These are phyloP conservation scores for Epinephelus malabaricus DNA, from an alignment of 2,797 vertebrate species.

Conservation along the genomic window DNA sequence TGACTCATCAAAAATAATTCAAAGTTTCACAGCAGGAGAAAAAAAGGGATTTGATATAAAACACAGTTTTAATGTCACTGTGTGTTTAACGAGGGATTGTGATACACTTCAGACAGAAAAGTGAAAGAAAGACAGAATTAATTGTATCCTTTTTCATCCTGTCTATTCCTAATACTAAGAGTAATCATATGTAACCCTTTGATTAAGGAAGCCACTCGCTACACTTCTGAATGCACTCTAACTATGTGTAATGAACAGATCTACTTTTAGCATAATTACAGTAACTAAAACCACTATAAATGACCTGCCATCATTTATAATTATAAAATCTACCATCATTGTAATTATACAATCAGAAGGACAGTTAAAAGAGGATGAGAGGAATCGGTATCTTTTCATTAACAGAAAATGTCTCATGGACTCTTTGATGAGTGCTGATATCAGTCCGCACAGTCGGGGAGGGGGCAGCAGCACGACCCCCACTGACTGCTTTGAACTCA, in stretches of 20 bases:
- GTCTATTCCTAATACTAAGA: conserved; percentile 17
- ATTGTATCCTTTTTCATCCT: conserved; percentile 18
- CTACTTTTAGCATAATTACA: conserved; percentile 71
- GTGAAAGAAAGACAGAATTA: conserved; percentile 6
- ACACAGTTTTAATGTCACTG: neutral
- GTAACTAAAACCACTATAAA: conserved; percentile 71
- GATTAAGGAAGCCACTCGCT: conserved; percentile 54
- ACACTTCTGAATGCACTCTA: conserved; percentile 41
- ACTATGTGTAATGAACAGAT: conserved; percentile 67
- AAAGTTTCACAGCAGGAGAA: neutral
- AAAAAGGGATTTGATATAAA: neutral
- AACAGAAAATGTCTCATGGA: conserved; percentile 65
- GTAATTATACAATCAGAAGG: conserved; percentile 77
- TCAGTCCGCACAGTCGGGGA: conserved; percentile 49
- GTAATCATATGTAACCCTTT: conserved; percentile 42
- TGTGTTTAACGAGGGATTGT: conserved; percentile 8
- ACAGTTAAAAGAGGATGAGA: conserved; percentile 65
- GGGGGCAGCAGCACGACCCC: conserved; percentile 53
- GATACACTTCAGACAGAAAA: conserved; percentile 2
- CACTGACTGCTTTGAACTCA: conserved; percentile 71
- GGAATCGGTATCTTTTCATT: conserved; percentile 65
- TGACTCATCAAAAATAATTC: neutral
- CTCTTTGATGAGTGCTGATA: conserved; percentile 72
- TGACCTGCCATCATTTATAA: conserved; percentile 74
- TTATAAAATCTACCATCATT: conserved; percentile 62